A percentile compares a stretch with the other conserved stretches of the same genome.
phyloP scores from a whole-genome alignment of 1,140 invertebrate species.

The Drosophila simulans region DNA sequence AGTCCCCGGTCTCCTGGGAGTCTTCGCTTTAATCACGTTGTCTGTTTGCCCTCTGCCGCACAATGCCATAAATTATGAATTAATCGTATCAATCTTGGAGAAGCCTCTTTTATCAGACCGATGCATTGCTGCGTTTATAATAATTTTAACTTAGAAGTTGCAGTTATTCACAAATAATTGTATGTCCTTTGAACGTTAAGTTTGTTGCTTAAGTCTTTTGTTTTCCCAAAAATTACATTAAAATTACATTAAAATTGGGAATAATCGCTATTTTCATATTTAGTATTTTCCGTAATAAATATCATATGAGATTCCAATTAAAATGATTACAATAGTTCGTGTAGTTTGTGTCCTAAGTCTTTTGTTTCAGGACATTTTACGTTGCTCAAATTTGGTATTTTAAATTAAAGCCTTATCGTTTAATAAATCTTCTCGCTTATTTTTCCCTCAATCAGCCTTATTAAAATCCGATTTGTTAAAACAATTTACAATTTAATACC shows the following conservation, averaged over 20 bases:
- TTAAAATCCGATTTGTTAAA: conserved; percentile 5
- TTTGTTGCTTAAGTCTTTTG: conserved; percentile 68
- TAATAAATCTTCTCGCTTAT: neutral
- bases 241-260: too few species aligned
- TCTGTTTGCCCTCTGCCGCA: neutral
- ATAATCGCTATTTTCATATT: too few species aligned
- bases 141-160: neutral
- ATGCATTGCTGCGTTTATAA: neutral
- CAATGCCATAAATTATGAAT: conserved; percentile 38
- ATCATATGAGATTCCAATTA: too few species aligned
- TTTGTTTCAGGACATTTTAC: too few species aligned
- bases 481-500: conserved; percentile 23
- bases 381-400: neutral
- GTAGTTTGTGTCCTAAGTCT: too few species aligned
- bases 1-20: neutral
- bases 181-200: neutral
- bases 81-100: conserved; percentile 22
- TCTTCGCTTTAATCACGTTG: conserved; percentile 11
- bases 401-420: neutral
- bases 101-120: neutral
- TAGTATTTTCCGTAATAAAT: too few species aligned
- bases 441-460: neutral
- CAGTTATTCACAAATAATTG: too few species aligned
- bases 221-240: neutral
- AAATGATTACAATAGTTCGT: too few species aligned